Percentiles rank a stretch among this genome's conserved stretches.
Conservation (phyloP, 2,113 vertebrate genomes). For the Pygoscelis adeliae region DNA sequence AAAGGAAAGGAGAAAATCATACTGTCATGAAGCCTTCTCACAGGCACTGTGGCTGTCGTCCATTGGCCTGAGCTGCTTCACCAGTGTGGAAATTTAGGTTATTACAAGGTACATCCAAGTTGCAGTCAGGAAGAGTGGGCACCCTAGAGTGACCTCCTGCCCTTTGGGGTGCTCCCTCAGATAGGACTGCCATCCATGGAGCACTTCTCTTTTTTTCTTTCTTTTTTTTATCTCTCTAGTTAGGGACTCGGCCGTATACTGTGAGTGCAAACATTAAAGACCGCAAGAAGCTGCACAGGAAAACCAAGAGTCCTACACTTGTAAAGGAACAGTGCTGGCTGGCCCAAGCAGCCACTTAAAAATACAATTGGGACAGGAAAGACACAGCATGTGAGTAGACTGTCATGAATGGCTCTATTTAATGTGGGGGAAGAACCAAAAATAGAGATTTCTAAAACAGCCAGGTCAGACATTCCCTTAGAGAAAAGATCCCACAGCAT, state of each 20-base stretch:
- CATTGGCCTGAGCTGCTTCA: background rate
- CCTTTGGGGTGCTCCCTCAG: background rate
- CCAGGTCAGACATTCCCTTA: background rate
- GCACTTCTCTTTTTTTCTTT: background rate
- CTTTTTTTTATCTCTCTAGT: background rate
- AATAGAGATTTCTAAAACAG: background rate
- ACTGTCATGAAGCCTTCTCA: background rate
- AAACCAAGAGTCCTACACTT: background rate
- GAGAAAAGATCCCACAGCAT: background rate
- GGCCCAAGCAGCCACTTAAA: background rate
- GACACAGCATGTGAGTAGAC: background rate
- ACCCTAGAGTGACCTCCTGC: background rate
- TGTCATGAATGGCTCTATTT: background rate
- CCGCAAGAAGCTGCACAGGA: background rate
- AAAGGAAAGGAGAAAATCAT: background rate
- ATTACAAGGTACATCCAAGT: background rate
- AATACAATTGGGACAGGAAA: conserved; percentile 2
- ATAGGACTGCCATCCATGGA: background rate
- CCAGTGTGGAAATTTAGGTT: background rate
- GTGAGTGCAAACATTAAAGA: background rate
- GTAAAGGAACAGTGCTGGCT: background rate
- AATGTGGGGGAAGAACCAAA: background rate
- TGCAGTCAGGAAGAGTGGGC: background rate
- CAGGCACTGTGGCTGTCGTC: background rate
- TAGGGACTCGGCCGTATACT: background rate